A percentile compares a stretch with the other conserved stretches of the same genome.
These are phyloP conservation scores for Argyresthia goedartella DNA, from an alignment of 2,888 invertebrate genomes.

Conservation along the genomic window DNA sequence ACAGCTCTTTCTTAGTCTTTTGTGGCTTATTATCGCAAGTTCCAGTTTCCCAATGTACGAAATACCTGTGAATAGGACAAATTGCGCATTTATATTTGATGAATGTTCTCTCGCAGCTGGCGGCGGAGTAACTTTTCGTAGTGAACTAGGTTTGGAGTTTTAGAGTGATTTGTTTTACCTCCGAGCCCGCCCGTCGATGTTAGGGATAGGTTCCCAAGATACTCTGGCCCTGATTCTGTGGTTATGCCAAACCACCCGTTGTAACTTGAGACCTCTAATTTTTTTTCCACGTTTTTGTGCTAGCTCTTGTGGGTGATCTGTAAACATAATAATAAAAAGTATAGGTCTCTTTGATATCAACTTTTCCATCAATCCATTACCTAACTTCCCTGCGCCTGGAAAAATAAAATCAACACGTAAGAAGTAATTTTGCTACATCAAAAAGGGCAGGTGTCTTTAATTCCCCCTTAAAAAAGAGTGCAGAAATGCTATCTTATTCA, in stretches of 20 bases:
- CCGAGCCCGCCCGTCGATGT: slow-evolving; percentile 26
- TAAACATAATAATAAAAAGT: neutral
- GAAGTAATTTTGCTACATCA: too few relatives aligned
- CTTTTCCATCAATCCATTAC: too few relatives aligned
- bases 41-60: slow-evolving; percentile 39
- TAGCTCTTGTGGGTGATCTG: slow-evolving; percentile 26
- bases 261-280: slow-evolving; percentile 41
- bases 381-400: neutral
- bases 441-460: too few relatives aligned
- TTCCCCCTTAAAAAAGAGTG: too few relatives aligned
- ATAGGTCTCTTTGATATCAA: too few relatives aligned
- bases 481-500: too few relatives aligned
- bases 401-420: too few relatives aligned
- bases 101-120: too few relatives aligned
- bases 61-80: slow-evolving; percentile 33
- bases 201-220: slow-evolving; percentile 40
- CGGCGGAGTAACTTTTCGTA: too few relatives aligned
- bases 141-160: too few relatives aligned
- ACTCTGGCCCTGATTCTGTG: slow-evolving; percentile 49
- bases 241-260: slow-evolving; percentile 51
- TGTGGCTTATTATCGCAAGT: slow-evolving; percentile 37
- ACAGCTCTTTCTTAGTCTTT: slow-evolving; percentile 47
- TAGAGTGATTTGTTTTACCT: slow-evolving; percentile 24
- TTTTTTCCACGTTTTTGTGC: slow-evolving; percentile 33
- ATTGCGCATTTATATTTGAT: too few relatives aligned